These are phyloP conservation scores for Hemithea aestivaria DNA, from an alignment of 2,888 invertebrate species.

Conservation along the genomic window DNA sequence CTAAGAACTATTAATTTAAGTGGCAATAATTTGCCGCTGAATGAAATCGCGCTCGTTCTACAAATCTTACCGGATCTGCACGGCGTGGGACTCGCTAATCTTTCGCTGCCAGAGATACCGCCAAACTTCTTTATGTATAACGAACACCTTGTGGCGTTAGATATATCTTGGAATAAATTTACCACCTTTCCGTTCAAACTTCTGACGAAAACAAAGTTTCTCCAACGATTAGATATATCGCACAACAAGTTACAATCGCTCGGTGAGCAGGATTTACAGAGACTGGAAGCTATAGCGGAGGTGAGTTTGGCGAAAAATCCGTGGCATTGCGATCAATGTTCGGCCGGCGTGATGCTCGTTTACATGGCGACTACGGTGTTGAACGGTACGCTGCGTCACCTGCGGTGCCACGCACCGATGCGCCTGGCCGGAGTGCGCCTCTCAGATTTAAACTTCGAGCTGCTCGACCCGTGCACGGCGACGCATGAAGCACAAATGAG, in stretches of 20 bases:
- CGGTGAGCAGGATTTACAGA: slow-evolving; percentile 76
- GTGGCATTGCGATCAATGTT: slow-evolving; percentile 85
- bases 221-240: slow-evolving; percentile 85
- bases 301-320: slow-evolving; percentile 80
- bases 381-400: slow-evolving; percentile 68
- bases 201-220: slow-evolving; percentile 75
- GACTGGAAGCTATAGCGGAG: slow-evolving; percentile 77
- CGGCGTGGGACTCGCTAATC: slow-evolving; percentile 79
- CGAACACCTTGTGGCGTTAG: slow-evolving; percentile 81
- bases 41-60: slow-evolving; percentile 78
- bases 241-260: slow-evolving; percentile 84
- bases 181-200: slow-evolving; percentile 76
- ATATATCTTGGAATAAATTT: slow-evolving; percentile 86
- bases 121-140: slow-evolving; percentile 79
- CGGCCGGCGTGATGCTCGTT: slow-evolving; percentile 76
- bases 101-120: slow-evolving; percentile 78
- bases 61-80: slow-evolving; percentile 79
- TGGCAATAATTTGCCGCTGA: slow-evolving; percentile 81
- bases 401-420: slow-evolving; percentile 80
- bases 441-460: slow-evolving; percentile 48
- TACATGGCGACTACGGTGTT: slow-evolving; percentile 77
- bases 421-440: slow-evolving; percentile 68
- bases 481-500: slow-evolving; percentile 78
- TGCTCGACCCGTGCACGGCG: slow-evolving; percentile 63
- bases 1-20: slow-evolving; percentile 83